Base-by-base conservation (phyloP, 2,888 invertebrate genomes). In the Pantelozetes paolii region DNA sequence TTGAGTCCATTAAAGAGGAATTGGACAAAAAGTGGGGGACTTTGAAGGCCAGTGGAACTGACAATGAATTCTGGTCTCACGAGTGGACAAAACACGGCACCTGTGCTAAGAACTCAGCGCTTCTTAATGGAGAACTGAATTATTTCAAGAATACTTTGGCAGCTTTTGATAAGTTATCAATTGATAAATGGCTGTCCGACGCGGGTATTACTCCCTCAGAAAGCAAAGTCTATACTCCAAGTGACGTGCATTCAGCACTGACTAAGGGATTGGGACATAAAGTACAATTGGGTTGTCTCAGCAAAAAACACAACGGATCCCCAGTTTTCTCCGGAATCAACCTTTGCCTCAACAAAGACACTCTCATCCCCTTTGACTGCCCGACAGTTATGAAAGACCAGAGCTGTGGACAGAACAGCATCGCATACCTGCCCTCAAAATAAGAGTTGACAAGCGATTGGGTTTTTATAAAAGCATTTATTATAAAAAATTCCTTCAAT, bases 71-170 rank as follows among this genome's bases (percentile, higher is more conserved):
- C 36, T 75, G 75, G 75, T 36, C 73, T 15, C 74, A 75, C 40
- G 71, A 75, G 15, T 75, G 74, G 71, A 50, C 20, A 26, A 75
- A 71, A 71, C 75, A 75, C 36, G 75, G 75, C 20, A 75, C 75
- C n/a, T 75, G 75, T 74, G 71, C 75, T 13, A 59, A 18, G 30
- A 20, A 42, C 15, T 64, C 71, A n/a, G 59, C 74, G 0, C 30
- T 42, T 30, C n/a, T 75, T 20, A 71, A 48, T 0, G 74, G 74
- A 42, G 73, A 74, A 62, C 45, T 74, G 0, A 71, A 70, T 9
- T 75, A 74, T 30, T 75, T 75, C 40, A 64, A 74, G 28, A 28
- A 23, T n/a, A 50, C 71, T 32, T 45, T 75, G 36, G 42, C 64
- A 13, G 30, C 70, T 15, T 71, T 71, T 30, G 23, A 71, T 13